Evolutionary conservation across 2,113 vertebrate species (phyloP).

Genomic region (Candoia aspera): DNA sequence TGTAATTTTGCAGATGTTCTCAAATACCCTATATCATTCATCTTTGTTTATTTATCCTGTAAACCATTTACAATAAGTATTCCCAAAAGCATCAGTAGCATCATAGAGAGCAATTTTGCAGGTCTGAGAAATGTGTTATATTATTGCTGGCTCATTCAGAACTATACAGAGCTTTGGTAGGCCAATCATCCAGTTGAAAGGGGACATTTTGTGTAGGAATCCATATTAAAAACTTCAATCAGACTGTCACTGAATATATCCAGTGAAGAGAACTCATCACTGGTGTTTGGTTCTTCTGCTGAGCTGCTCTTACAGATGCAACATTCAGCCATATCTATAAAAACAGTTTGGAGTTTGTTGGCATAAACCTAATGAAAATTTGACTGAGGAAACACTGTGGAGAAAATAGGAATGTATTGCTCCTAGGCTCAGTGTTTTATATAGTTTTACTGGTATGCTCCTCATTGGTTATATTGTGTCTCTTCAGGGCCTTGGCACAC

Average conservation of each 20-base stretch:
- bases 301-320: not conserved
- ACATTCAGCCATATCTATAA: not conserved
- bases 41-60: not conserved
- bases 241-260: not conserved
- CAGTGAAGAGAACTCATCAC: not conserved
- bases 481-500: slow-evolving; percentile 79
- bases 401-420: not conserved
- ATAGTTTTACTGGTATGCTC: not conserved
- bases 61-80: not conserved
- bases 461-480: not conserved
- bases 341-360: not conserved
- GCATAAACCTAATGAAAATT: not conserved
- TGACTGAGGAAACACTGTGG: not conserved
- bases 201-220: not conserved
- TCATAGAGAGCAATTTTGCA: not conserved
- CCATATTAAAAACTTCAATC: not conserved
- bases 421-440: not conserved
- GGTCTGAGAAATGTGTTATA: not conserved
- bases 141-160: not conserved
- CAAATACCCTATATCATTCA: not conserved
- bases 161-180: not conserved
- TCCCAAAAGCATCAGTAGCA: not conserved
- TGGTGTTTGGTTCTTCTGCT: not conserved
- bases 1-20: not conserved
- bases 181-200: not conserved